Evolutionary conservation across 2,113 vertebrate species (phyloP).

Genomic region (Taxidea taxus): DNA sequence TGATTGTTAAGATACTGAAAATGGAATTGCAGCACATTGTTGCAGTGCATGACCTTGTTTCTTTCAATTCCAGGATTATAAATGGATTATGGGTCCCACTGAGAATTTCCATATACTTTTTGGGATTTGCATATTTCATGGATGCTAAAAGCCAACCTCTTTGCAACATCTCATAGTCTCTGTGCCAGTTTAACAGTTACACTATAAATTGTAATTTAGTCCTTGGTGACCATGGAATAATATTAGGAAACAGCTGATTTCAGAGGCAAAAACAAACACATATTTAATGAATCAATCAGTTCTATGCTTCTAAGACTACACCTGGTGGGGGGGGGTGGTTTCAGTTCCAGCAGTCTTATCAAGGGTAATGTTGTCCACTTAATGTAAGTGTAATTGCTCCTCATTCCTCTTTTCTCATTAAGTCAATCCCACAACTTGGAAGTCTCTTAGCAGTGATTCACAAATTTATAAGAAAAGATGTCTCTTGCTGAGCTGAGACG

Average conservation of each 20-base stretch:
- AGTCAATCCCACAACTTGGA: background rate
- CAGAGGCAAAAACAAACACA: background rate
- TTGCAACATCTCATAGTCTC: background rate
- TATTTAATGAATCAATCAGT: constrained; percentile 35
- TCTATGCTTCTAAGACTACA: background rate
- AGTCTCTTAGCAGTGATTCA: background rate
- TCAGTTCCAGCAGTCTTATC: background rate
- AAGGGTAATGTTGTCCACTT: constrained; percentile 38
- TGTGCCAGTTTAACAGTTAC: background rate
- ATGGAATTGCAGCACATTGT: background rate
- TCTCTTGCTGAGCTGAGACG: background rate
- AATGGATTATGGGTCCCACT: background rate
- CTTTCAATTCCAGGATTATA: background rate
- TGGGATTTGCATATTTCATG: background rate
- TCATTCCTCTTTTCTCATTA: constrained; percentile 56
- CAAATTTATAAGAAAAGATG: constrained; percentile 35
- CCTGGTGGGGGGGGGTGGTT: background rate
- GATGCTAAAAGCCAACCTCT: background rate
- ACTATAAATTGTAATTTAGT: background rate
- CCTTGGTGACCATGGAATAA: background rate
- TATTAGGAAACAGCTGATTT: background rate
- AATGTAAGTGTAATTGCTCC: constrained; percentile 46
- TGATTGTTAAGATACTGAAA: background rate
- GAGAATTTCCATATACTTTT: background rate
- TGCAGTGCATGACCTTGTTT: background rate